These are phyloP conservation scores for Meiosimyza decipiens DNA, from an alignment of 2,888 invertebrate genomes.

Conservation along the genomic window DNA sequence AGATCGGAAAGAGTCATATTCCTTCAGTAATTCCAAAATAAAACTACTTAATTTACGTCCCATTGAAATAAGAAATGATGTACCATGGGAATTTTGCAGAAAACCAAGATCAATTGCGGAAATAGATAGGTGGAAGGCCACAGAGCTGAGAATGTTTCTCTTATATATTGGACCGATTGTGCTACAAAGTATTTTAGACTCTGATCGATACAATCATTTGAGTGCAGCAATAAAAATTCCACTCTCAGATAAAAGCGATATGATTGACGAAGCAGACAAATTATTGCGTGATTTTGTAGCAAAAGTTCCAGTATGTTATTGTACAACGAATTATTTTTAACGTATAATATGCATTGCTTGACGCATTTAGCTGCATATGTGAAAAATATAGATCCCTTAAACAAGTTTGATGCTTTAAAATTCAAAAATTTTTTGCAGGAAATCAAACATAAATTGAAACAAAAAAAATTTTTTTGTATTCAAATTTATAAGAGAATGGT, in stretches of 20 bases:
- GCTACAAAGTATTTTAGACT: conserved; percentile 2
- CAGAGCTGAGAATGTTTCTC: conserved; percentile 26
- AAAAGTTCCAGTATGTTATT: no score
- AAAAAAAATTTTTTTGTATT: no score
- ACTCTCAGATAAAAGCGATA: neutral
- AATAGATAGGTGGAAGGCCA: conserved; percentile 26
- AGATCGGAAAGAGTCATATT: conserved; percentile 3
- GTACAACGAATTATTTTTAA: no score
- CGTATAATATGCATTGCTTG: no score
- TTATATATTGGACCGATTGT: conserved; percentile 26
- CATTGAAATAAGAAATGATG: conserved; percentile 8
- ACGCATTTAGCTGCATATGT: no score
- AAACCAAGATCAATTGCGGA: neutral
- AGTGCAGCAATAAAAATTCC: neutral
- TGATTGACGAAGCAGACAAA: neutral
- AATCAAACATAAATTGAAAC: no score
- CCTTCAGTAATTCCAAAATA: neutral
- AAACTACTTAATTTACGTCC: neutral
- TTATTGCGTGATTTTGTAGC: no score
- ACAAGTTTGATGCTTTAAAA: no score
- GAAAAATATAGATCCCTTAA: no score
- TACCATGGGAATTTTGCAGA: neutral
- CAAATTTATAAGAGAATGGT: no score
- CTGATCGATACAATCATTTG: conserved; percentile 4
- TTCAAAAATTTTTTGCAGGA: no score